phyloP scores from a whole-genome alignment of 2,888 invertebrate genomes.

The Nomada lathburiana region DNA sequence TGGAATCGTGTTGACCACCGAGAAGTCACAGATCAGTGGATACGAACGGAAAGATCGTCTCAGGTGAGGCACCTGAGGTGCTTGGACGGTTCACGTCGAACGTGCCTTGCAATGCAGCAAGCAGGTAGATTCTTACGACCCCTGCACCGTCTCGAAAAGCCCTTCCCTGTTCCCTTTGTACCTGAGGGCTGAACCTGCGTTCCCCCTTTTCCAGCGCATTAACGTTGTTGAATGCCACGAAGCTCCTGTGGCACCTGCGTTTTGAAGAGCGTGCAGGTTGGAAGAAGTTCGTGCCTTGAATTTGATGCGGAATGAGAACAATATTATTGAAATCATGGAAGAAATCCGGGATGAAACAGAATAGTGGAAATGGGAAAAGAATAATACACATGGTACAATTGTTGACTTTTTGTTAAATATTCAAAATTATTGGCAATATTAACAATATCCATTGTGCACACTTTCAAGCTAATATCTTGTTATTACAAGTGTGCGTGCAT shows the following conservation, averaged over 20 bases:
- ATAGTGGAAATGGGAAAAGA: no score
- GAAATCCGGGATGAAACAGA: no score
- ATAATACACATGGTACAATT: no score
- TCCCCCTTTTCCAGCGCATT: constrained; percentile 38
- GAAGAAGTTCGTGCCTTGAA: background rate
- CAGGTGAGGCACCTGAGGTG: constrained; percentile 52
- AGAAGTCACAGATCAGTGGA: constrained; percentile 53
- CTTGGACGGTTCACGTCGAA: constrained; percentile 33
- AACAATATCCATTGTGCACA: no score
- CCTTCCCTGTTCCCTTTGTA: constrained; percentile 62
- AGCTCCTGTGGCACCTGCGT: constrained; percentile 56
- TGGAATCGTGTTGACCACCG: constrained; percentile 21
- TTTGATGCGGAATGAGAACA: background rate
- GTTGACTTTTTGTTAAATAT: no score
- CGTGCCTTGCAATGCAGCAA: constrained; percentile 35
- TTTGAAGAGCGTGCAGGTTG: constrained; percentile 28
- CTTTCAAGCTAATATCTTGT: no score
- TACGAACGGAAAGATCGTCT: constrained; percentile 41
- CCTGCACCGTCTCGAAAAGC: constrained; percentile 29
- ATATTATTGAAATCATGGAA: background rate
- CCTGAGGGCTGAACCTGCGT: constrained; percentile 34
- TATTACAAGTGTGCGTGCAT: no score
- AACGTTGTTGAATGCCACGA: constrained; percentile 16
- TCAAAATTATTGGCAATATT: no score
- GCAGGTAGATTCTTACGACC: constrained; percentile 58